Conservation (phyloP, 2,797 vertebrate species). For the Channa striata region DNA sequence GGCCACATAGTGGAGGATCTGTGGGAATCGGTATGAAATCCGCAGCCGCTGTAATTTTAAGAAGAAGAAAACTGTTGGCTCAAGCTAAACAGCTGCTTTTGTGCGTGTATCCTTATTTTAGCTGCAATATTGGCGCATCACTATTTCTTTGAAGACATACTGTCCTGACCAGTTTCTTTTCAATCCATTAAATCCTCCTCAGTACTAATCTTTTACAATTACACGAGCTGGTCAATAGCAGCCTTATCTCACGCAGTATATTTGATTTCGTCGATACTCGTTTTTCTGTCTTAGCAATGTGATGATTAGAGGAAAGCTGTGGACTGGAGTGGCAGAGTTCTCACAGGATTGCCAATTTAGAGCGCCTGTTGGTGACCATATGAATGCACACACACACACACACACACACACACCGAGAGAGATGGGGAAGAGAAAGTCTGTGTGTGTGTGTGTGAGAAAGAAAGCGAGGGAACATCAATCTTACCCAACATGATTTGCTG, state of each 20-base stretch:
- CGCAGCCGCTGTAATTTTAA: slow-evolving; percentile 16
- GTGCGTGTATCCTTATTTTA: neutral
- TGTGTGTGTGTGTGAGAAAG: slow-evolving; percentile 37
- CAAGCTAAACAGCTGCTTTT: neutral
- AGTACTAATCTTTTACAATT: slow-evolving; percentile 4
- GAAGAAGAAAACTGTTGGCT: slow-evolving; percentile 16
- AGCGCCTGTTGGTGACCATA: slow-evolving; percentile 46
- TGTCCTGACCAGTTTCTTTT: neutral
- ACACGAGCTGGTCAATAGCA: neutral
- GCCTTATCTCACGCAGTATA: neutral
- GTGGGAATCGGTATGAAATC: slow-evolving; percentile 24
- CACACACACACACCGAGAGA: slow-evolving; percentile 17
- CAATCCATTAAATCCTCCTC: neutral
- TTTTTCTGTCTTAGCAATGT: slow-evolving; percentile 36
- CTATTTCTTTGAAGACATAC: slow-evolving; percentile 4
- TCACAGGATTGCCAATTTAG: slow-evolving; percentile 67
- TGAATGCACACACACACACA: slow-evolving; percentile 34
- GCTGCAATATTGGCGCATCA: neutral
- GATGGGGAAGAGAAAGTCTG: slow-evolving; percentile 32
- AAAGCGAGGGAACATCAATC: slow-evolving; percentile 75
- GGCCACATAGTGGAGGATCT: slow-evolving; percentile 19
- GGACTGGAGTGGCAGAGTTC: slow-evolving; percentile 28
- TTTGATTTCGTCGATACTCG: slow-evolving; percentile 35
- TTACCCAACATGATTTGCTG: slow-evolving; percentile 80
- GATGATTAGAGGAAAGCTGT: slow-evolving; percentile 37